These are phyloP conservation scores for Bovichtus diacanthus DNA, from an alignment of 2,797 vertebrate species.

Conservation along the genomic window DNA sequence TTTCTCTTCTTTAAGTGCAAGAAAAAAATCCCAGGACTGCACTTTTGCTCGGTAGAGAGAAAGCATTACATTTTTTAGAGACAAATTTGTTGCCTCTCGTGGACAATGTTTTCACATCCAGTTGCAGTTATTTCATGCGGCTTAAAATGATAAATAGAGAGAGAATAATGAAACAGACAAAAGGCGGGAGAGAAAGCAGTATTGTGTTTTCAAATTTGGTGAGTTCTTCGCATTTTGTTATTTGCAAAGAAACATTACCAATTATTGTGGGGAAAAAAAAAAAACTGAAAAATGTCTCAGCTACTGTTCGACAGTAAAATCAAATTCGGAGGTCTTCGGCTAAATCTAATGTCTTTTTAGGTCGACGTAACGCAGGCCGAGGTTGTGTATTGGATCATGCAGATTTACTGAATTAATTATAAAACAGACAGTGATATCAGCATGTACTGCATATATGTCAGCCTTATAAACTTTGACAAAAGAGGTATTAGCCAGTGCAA, in stretches of 20 bases:
- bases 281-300: slow-evolving; percentile 16
- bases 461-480: slow-evolving; percentile 71
- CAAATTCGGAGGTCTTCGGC: slow-evolving; percentile 3
- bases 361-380: slow-evolving; percentile 16
- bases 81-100: slow-evolving; percentile 61
- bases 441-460: slow-evolving; percentile 61
- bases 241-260: slow-evolving; percentile 40
- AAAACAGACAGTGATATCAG: slow-evolving; percentile 62
- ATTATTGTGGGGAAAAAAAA: slow-evolving; percentile 27
- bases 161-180: slow-evolving; percentile 70
- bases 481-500: slow-evolving; percentile 62
- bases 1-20: slow-evolving; percentile 44
- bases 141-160: slow-evolving; percentile 66
- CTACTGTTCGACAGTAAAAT: slow-evolving; percentile 21
- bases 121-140: slow-evolving; percentile 68
- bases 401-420: slow-evolving; percentile 61
- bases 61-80: slow-evolving; percentile 73
- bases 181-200: slow-evolving; percentile 43
- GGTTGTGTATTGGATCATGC: slow-evolving; percentile 32
- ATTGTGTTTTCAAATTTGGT: slow-evolving; percentile 56
- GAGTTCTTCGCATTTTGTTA: slow-evolving; percentile 51
- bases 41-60: slow-evolving; percentile 45
- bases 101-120: slow-evolving; percentile 73
- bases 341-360: slow-evolving; percentile 36
- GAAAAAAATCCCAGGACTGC: slow-evolving; percentile 34